phyloP scores from a whole-genome alignment of 2,888 invertebrate genomes.

The Pilophorus perplexus region DNA sequence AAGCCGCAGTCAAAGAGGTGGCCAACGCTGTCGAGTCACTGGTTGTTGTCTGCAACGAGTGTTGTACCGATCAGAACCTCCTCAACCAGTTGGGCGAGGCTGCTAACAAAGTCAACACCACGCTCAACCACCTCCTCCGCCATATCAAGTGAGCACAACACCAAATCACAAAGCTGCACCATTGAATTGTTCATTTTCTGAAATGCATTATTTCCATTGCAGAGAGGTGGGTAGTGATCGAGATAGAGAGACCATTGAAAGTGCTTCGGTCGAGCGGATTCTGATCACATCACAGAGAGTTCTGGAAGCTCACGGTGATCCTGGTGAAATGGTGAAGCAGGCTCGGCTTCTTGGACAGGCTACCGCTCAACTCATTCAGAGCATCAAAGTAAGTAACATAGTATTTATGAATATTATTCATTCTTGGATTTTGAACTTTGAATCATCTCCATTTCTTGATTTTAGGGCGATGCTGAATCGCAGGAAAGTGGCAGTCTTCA shows the following conservation, averaged over 20 bases:
- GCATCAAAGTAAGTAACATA: slow-evolving; percentile 64
- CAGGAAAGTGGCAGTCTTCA: slow-evolving; percentile 86
- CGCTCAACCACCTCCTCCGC: slow-evolving; percentile 82
- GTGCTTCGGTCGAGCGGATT: slow-evolving; percentile 85
- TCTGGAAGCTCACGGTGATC: slow-evolving; percentile 78
- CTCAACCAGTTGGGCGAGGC: slow-evolving; percentile 77
- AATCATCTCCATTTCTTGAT: slow-evolving; percentile 4
- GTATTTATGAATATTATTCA: too few species aligned
- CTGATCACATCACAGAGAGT: slow-evolving; percentile 85
- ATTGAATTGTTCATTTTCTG: background rate
- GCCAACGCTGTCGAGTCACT: slow-evolving; percentile 87
- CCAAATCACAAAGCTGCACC: background rate
- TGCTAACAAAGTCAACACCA: slow-evolving; percentile 82
- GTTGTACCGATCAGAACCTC: slow-evolving; percentile 65
- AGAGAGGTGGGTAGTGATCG: slow-evolving; percentile 60
- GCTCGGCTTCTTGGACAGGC: slow-evolving; percentile 89
- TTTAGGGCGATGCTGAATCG: slow-evolving; percentile 76
- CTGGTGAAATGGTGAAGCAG: slow-evolving; percentile 91
- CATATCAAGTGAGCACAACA: slow-evolving; percentile 73
- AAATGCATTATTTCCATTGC: too few species aligned
- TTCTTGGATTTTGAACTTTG: too few species aligned
- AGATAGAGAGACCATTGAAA: slow-evolving; percentile 67
- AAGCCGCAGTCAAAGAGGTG: slow-evolving; percentile 89
- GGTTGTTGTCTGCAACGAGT: slow-evolving; percentile 75
- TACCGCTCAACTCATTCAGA: slow-evolving; percentile 88